These are phyloP conservation scores for Darevskia nairensis DNA, from an alignment of 2,797 vertebrate genomes.

Conservation along the genomic window DNA sequence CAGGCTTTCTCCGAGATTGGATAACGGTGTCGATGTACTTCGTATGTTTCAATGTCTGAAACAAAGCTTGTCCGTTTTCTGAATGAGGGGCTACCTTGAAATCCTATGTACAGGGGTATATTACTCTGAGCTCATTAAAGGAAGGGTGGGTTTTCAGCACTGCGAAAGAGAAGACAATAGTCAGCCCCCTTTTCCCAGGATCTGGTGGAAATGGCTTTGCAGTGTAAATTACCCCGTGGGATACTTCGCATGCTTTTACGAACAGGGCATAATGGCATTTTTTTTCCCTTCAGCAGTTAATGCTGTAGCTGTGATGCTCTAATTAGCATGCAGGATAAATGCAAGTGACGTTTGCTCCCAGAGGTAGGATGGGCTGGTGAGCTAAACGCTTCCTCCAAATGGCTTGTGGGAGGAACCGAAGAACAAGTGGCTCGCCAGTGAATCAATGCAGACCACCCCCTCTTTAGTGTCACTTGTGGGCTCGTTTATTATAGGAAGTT, in stretches of 20 bases:
- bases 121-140: background rate
- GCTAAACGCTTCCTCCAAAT: conserved; percentile 33
- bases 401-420: conserved; percentile 49
- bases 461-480: conserved; percentile 53
- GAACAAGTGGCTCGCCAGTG: background rate
- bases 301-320: conserved; percentile 46
- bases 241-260: background rate
- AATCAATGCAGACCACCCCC: conserved; percentile 21
- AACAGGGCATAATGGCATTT: background rate
- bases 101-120: too few relatives aligned
- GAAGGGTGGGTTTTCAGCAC: background rate
- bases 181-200: background rate
- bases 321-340: conserved; percentile 60
- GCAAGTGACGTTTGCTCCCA: conserved; percentile 41
- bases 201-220: background rate
- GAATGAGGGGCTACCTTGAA: background rate
- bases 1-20: background rate
- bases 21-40: background rate
- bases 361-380: conserved; percentile 40
- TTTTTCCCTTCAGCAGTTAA: conserved; percentile 27
- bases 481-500: conserved; percentile 68
- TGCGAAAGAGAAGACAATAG: background rate
- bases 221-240: background rate
- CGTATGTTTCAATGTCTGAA: background rate
- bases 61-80: too few relatives aligned